Evolutionary conservation across 2,888 invertebrate genomes (phyloP), one percentile per base, ranked within the genome.

Genomic region (Ecliptopera silaceata): DNA sequence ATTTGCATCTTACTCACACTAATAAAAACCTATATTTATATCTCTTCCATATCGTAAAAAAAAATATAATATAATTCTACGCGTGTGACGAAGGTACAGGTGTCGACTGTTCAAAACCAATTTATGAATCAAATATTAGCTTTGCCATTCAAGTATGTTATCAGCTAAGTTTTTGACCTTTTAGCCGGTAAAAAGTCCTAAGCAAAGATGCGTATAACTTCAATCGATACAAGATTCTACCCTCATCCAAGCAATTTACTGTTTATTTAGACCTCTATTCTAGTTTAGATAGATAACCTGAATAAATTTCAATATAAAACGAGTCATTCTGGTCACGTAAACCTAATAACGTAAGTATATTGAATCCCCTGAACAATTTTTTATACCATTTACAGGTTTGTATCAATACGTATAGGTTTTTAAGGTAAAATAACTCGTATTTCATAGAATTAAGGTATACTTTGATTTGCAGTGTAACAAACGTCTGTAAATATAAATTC

Each of bases 321-420:
- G 73, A 70, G 71, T 59, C 63, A 79, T 79, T 82, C 74, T 74
- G 73, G 71, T 77, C 84, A 82, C 82, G 82, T 77, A 77, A 76
- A 75, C 67, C 75, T 77, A 79, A 82, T 84, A 83, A 79, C 73
- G 74, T 82, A 82, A 82, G 79, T 77, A 83, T 76, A 84, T 84
- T 82, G 82, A 80, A 80, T 77, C 79, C n/a, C 77, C 77, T 61
- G 73, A 79, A 75, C 72, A 77, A 81, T 80, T 81, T 80, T 82
- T 79, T 75, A 71, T 78, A 66, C 74, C 77, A 51, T 44, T 38
- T 31, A 22, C 22, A 15, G 22, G 13, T 39, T 38, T 32, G 39
- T 32, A 17, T 48, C 34, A 32, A 32, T 45, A 15, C 3, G 32
- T 39, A 44, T 12, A 22, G 20, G 13, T 10, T 50, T 18, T n/a